These are phyloP conservation scores for Diarsia mendica DNA, from an alignment of 2,888 invertebrate species.

Conservation along the genomic window DNA sequence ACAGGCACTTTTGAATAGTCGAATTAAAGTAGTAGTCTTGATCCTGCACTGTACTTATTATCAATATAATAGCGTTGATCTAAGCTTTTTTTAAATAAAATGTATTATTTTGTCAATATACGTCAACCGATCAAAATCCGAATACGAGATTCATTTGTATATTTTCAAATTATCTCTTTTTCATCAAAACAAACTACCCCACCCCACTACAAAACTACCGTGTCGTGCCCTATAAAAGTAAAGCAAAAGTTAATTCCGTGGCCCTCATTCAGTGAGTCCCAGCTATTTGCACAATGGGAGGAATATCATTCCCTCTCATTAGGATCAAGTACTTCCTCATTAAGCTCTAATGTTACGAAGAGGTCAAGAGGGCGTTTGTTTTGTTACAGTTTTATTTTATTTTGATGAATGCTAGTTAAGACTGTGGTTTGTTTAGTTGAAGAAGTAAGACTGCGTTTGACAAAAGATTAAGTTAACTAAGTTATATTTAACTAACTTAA, in stretches of 20 bases:
- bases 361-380: constrained; percentile 37
- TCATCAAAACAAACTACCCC: background rate
- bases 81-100: no score
- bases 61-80: no score
- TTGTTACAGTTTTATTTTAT: constrained; percentile 24
- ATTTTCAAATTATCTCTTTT: background rate
- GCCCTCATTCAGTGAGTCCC: constrained; percentile 27
- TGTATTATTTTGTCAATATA: no score
- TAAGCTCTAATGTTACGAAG: constrained; percentile 42
- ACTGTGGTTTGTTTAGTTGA: constrained; percentile 4
- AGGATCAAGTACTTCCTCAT: constrained; percentile 55
- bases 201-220: constrained; percentile 3
- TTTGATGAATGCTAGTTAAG: constrained; percentile 16
- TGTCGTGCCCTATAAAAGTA: constrained; percentile 20
- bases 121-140: no score
- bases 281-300: constrained; percentile 50
- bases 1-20: no score
- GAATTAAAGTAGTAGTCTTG: no score
- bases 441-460: background rate
- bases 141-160: no score
- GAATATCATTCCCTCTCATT: constrained; percentile 55
- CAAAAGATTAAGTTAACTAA: no score
- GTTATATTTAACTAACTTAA: background rate
- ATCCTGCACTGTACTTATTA: no score
- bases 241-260: constrained; percentile 22